Conservation (phyloP, 2,797 vertebrate species). For the Xiphorhynchus erythropygius region DNA sequence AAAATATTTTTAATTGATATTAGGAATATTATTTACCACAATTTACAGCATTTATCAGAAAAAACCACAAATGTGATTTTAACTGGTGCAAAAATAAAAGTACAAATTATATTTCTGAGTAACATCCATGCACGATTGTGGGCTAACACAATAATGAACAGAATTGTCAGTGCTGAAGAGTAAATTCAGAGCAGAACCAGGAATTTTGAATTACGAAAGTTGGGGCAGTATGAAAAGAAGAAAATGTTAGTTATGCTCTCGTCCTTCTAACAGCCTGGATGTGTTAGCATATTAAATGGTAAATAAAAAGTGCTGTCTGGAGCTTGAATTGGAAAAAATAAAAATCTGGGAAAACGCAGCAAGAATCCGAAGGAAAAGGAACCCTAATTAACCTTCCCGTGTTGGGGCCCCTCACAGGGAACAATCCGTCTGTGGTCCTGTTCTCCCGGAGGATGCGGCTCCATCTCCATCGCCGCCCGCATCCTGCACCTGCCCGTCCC, state of each 20-base stretch:
- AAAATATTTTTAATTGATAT: background rate
- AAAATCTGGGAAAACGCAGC: background rate
- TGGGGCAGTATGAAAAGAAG: background rate
- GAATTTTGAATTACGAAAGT: background rate
- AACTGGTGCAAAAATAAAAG: background rate
- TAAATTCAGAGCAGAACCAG: background rate
- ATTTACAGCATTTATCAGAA: background rate
- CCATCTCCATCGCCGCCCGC: rapidly evolving
- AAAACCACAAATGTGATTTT: background rate
- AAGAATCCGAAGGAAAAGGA: background rate
- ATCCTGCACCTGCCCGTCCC: background rate
- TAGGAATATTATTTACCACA: background rate
- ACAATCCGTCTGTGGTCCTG: background rate
- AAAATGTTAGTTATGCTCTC: no score
- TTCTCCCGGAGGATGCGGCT: rapidly evolving
- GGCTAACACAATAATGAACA: background rate
- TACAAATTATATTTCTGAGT: background rate
- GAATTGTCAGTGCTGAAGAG: background rate
- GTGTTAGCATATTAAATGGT: rapidly evolving
- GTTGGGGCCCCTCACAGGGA: no score
- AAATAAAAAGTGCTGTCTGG: rapidly evolving
- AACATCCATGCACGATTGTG: background rate
- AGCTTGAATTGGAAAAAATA: background rate
- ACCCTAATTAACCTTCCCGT: background rate
- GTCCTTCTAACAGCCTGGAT: background rate